Base-by-base conservation (phyloP, 2,797 vertebrate genomes). In the Scolopax rusticola region DNA sequence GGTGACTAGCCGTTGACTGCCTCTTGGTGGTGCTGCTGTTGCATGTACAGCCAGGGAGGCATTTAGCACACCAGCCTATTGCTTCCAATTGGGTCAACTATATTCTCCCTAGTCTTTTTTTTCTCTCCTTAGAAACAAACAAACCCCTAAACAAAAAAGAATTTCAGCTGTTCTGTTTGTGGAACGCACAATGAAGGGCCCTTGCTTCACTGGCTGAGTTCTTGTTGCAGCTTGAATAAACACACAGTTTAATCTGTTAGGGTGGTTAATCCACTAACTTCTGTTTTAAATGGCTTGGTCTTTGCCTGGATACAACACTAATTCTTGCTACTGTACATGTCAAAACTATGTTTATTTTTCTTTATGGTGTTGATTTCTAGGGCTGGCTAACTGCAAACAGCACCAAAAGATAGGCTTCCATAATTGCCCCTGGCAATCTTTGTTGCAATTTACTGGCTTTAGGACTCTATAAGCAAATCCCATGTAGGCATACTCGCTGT, bases 21-120 rank as follows among this genome's bases (percentile, higher is more conserved):
- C 97, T 96, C 97, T 61, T 95, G 98, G 96, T 86, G 98, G 98
- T 94, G 95, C 96, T 92, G 36, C 1, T 8, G 96, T 47, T 86
- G 53, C 93, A 36, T 1, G 3, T 8, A 24, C 6, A 8, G 9
- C 50, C 16, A 3, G 40, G 65, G 40, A 33, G 5, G 30, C 43
- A 1, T 4, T 12, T 4, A 5, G 28, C 8, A 1, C 30, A 17
- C n/a, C 70, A 25, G 38, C 73, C 9, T 60, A 3, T 91, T 91
- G 89, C 94, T 97, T 75, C 89, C 97, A 79, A 9, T 84, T 90
- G 89, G 80, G 89, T 94, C 93, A 94, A 36, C 95, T 93, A 80
- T 85, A 69, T 94, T 84, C 88, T 84, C 89, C 48, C 61, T 38
- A 7, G 50, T 54, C 47, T 84, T 30, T 78, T 30, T 78, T 63